These are phyloP conservation scores for Panopea generosa DNA, from an alignment of 2,888 invertebrate genomes.

Conservation along the genomic window DNA sequence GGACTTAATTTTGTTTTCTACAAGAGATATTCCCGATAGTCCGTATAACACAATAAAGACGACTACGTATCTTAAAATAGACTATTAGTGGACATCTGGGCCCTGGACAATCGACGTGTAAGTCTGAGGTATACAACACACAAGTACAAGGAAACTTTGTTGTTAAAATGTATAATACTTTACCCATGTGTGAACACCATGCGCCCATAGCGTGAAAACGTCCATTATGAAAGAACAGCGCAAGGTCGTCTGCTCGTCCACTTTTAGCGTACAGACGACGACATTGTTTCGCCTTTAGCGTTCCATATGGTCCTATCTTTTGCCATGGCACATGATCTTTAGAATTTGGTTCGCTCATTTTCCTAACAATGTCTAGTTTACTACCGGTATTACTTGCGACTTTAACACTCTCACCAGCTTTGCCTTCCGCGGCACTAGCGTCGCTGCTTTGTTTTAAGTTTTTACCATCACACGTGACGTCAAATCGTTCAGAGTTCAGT, in stretches of 20 bases:
- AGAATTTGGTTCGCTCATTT: slow-evolving; percentile 29
- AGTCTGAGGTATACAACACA: too few species aligned
- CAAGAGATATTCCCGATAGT: too few species aligned
- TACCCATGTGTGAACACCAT: slow-evolving; percentile 81
- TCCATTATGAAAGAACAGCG: slow-evolving; percentile 69
- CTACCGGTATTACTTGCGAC: not conserved
- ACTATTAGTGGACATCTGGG: too few species aligned
- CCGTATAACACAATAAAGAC: too few species aligned
- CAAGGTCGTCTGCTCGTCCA: slow-evolving; percentile 71
- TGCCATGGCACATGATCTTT: slow-evolving; percentile 51
- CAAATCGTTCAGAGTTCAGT: too few species aligned
- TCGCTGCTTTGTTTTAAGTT: not conserved
- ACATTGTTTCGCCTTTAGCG: slow-evolving; percentile 66
- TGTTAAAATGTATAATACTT: too few species aligned
- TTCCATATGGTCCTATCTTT: slow-evolving; percentile 55
- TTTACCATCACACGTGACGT: too few species aligned
- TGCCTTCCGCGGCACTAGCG: not conserved
- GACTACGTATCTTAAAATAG: too few species aligned
- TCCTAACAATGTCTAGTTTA: slow-evolving; percentile 51
- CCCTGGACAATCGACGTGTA: too few species aligned
- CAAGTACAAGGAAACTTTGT: too few species aligned
- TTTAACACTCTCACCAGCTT: not conserved
- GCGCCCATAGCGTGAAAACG: slow-evolving; percentile 75
- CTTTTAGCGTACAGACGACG: slow-evolving; percentile 68
- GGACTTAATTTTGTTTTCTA: too few species aligned